Conservation (phyloP, 1,140 invertebrate species). For the Papilio polytes region DNA sequence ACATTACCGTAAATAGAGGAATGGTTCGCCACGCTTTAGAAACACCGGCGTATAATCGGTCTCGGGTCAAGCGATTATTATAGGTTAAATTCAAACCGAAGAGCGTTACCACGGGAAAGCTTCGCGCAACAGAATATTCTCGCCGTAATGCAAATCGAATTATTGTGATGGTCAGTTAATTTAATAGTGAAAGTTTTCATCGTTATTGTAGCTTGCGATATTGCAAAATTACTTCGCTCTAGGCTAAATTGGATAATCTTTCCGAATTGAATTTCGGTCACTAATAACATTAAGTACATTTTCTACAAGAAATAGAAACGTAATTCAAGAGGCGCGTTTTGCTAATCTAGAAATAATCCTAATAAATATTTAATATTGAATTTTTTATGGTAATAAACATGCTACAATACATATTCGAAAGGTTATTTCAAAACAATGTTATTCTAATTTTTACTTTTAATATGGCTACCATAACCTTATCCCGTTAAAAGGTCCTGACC, state of each 20-base stretch:
- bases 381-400: no score
- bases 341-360: no score
- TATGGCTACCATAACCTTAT: constrained; percentile 31
- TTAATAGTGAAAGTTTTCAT: constrained; percentile 25
- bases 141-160: constrained; percentile 9
- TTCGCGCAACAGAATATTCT: background rate
- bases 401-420: no score
- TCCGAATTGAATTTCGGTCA: no score
- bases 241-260: background rate
- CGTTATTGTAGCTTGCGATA: background rate
- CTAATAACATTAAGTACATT: no score
- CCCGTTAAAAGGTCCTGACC: constrained; percentile 52
- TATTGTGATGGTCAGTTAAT: constrained; percentile 23
- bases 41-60: constrained; percentile 1
- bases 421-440: background rate
- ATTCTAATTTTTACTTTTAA: background rate
- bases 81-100: constrained; percentile 23
- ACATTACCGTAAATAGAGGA: constrained; percentile 15
- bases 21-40: constrained; percentile 20
- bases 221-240: constrained; percentile 7
- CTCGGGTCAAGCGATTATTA: constrained; percentile 33
- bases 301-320: no score
- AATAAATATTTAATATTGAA: no score
- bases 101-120: constrained; percentile 27
- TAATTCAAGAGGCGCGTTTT: no score